These are phyloP conservation scores for Lagocephalus sceleratus DNA, from an alignment of 2,797 vertebrate genomes.

Conservation along the genomic window DNA sequence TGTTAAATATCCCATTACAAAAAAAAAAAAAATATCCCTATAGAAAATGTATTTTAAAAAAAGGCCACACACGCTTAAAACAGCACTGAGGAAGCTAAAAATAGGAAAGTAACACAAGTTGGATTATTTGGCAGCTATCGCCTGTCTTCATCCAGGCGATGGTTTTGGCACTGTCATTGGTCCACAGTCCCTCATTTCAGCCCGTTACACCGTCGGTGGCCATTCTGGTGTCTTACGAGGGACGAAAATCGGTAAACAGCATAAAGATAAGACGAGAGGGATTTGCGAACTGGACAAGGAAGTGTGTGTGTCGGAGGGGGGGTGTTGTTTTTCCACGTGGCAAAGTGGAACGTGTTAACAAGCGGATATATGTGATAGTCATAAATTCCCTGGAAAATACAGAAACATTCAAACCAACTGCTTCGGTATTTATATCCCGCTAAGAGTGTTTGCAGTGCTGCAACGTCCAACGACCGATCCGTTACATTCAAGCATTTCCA, in stretches of 20 bases:
- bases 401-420: conserved; percentile 29
- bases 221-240: conserved; percentile 15
- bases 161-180: conserved; percentile 64
- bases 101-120: conserved; percentile 34
- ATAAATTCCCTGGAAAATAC: conserved; percentile 33
- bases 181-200: conserved; percentile 45
- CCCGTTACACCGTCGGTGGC: conserved; percentile 55
- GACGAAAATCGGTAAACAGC: conserved; percentile 1
- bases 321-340: conserved; percentile 4
- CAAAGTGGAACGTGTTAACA: conserved; percentile 26
- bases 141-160: conserved; percentile 61
- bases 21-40: conserved; percentile 42
- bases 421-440: conserved; percentile 46
- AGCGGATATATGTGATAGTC: conserved; percentile 34
- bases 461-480: conserved; percentile 30
- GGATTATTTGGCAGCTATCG: conserved; percentile 61
- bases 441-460: conserved; percentile 54
- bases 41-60: not conserved
- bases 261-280: not conserved
- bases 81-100: conserved; percentile 10
- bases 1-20: conserved; percentile 57
- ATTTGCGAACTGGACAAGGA: conserved; percentile 13
- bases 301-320: not conserved
- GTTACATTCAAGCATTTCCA: conserved; percentile 58
- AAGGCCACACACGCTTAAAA: conserved; percentile 30